Evolutionary conservation across 2,797 vertebrate species (phyloP).

Genomic region (Salarias fasciatus): DNA sequence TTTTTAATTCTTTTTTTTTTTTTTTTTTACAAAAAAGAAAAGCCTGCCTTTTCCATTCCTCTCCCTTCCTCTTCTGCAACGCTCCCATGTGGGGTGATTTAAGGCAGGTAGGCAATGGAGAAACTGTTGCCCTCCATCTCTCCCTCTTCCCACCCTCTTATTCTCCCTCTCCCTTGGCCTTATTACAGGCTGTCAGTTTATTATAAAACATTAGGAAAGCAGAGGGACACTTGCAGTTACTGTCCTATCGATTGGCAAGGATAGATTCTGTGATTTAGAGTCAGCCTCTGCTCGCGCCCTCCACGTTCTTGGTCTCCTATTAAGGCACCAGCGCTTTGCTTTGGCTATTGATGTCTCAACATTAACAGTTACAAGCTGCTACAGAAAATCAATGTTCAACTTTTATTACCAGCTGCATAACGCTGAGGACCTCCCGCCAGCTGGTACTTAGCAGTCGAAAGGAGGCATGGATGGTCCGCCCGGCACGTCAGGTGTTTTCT

Average conservation of each 20-base stretch:
- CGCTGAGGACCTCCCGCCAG: slow-evolving; percentile 69
- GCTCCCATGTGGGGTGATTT: slow-evolving; percentile 76
- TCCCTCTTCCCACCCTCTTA: slow-evolving; percentile 50
- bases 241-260: slow-evolving; percentile 90
- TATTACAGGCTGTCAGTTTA: slow-evolving; percentile 90
- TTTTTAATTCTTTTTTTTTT: slow-evolving; percentile 51
- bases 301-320: slow-evolving; percentile 91
- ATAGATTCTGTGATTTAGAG: slow-evolving; percentile 95
- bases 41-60: slow-evolving; percentile 22
- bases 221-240: slow-evolving; percentile 90
- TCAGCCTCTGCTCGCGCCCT: slow-evolving; percentile 80
- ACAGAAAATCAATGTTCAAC: slow-evolving; percentile 98
- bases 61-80: slow-evolving; percentile 41
- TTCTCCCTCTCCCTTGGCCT: slow-evolving; percentile 78
- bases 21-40: slow-evolving; percentile 20
- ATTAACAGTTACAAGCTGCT: slow-evolving; percentile 99
- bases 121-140: slow-evolving; percentile 66
- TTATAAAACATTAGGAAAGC: slow-evolving; percentile 91
- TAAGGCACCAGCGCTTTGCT: slow-evolving; percentile 96
- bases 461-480: slow-evolving; percentile 46
- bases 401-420: slow-evolving; percentile 93
- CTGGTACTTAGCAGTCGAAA: slow-evolving; percentile 80
- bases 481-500: slow-evolving; percentile 76
- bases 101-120: slow-evolving; percentile 65
- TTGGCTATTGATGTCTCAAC: slow-evolving; percentile 99